Conservation (phyloP, 2,797 vertebrate species). For the Heteromormyrus szaboi region DNA sequence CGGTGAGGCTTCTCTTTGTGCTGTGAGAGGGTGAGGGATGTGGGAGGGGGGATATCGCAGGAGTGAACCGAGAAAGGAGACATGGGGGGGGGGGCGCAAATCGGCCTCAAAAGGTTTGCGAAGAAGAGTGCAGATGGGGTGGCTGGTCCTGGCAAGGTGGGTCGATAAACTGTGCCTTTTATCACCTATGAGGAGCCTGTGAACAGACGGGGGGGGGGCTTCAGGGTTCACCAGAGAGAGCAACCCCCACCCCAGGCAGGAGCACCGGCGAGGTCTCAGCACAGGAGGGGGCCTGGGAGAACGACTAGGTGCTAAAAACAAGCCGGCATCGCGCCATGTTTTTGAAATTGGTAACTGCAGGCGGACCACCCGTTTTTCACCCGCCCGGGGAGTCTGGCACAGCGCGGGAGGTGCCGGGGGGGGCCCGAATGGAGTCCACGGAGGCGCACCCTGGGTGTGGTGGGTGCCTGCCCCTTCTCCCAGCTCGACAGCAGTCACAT, state of each 20-base stretch:
- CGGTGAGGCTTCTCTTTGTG: neutral
- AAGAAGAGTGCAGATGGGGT: neutral
- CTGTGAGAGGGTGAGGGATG: neutral
- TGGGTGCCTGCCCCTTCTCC: neutral
- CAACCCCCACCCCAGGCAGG: neutral
- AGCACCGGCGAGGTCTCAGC: neutral
- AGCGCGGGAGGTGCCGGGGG: neutral
- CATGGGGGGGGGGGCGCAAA: neutral
- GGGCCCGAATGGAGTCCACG: neutral
- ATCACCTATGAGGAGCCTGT: neutral
- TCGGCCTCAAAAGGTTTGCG: neutral
- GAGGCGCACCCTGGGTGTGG: too few relatives aligned
- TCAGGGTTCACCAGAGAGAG: neutral
- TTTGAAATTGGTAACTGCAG: neutral
- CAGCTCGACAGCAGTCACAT: too few relatives aligned
- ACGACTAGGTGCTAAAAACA: neutral
- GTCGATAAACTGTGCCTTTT: constrained; percentile 8
- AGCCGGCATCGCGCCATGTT: neutral
- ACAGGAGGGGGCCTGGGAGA: neutral
- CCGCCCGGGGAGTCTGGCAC: neutral
- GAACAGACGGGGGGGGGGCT: neutral
- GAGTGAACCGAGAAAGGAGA: neutral
- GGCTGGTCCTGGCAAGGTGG: neutral
- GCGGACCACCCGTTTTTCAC: neutral
- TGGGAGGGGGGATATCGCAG: neutral